A percentile compares a stretch with the other conserved stretches of the same genome.
These are phyloP conservation scores for Folsomia manolachei DNA, from an alignment of 2,888 invertebrate species.

Conservation along the genomic window DNA sequence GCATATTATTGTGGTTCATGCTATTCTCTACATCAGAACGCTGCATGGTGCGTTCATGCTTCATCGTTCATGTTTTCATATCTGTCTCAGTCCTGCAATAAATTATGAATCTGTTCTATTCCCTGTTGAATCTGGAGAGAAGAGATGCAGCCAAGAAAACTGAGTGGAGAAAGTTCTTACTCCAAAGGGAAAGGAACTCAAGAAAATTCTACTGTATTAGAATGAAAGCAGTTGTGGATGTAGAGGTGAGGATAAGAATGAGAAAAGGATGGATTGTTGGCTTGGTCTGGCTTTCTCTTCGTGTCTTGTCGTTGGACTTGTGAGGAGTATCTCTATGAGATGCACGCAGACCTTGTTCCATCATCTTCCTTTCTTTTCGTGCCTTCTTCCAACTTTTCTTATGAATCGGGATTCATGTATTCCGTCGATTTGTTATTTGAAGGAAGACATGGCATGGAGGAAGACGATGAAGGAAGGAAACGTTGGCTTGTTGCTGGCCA, in stretches of 20 bases:
- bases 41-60: neutral
- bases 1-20: neutral
- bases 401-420: neutral
- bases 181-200: neutral
- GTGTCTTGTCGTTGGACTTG: too few relatives aligned
- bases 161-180: neutral
- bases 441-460: neutral
- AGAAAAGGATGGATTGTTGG: too few relatives aligned
- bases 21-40: too few relatives aligned
- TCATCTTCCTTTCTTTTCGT: neutral
- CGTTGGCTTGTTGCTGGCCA: neutral
- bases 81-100: neutral
- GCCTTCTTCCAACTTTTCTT: neutral
- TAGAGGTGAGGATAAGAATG: neutral
- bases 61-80: neutral
- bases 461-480: neutral
- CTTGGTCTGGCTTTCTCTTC: too few relatives aligned
- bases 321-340: too few relatives aligned
- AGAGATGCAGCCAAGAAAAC: neutral
- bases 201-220: neutral
- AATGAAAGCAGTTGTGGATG: neutral
- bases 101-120: neutral
- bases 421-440: constrained; percentile 2
- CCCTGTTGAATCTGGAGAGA: constrained; percentile 2
- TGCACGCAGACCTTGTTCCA: too few relatives aligned